Base-by-base conservation (phyloP, 1,140 invertebrate species). In the Anoplolepis gracilipes region DNA sequence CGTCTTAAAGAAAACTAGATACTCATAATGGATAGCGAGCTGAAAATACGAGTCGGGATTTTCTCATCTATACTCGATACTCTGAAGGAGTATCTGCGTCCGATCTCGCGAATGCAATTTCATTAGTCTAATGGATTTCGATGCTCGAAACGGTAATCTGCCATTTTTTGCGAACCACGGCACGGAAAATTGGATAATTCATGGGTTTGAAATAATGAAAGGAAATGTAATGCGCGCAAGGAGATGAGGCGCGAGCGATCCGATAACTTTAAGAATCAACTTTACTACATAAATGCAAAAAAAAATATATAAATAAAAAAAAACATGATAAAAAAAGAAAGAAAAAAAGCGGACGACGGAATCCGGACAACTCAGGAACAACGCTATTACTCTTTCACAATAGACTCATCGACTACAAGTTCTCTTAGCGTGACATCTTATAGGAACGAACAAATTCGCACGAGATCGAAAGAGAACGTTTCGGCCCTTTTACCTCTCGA, bases 51-150 rank as follows among this genome's bases (percentile, higher is more conserved):
- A 46, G 53, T 49, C 62, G 36, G 13, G 67, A 42, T 82, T 82
- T 82, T 73, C 55, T 72, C 53, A 22, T 62, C 30, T 36, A 36
- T 39, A 36, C n/a, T 16, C 30, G 53, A 36, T 39, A 36, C n/a
- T 16, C 2, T 10, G 49, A 22, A 59, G 30, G 46, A 49, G 33
- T 62, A 67, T 22, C n/a, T 28, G 36, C 39, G 25, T 19, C 25
- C 59, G 22, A 25, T n/a, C 59, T 49, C 28, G 67, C 65, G 22
- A 70, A 39, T 61, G 55, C 46, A 33, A 76, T 88, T 87, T 87
- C 87, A 88, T 87, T 88, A 88, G 64, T 55, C 87, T 85, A 87
- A 88, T 88, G 86, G 86, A 87, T 67, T 73, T 73, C 53, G 86
- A 87, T 72, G 59, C 67, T 73, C 72, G 85, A 33, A 75, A 72